Evolutionary conservation across 1,140 invertebrate species (phyloP).

Genomic region (Pseudomyrmex concolor): DNA sequence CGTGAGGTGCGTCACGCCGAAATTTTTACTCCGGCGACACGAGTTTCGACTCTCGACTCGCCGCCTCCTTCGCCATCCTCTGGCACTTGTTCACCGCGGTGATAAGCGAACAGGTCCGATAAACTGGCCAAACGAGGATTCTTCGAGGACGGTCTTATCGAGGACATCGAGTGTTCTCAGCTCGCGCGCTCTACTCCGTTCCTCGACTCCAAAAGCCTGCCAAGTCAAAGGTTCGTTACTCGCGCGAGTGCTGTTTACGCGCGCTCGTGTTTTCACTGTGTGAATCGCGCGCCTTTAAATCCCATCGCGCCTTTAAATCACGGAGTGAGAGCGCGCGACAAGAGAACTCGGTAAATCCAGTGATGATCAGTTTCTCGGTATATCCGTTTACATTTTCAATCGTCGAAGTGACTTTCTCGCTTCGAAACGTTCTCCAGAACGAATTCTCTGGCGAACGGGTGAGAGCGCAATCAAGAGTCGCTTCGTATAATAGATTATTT

Average conservation of each 20-base stretch:
- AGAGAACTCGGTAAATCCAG: background rate
- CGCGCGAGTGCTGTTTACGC: conserved; percentile 45
- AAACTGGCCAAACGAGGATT: conserved; percentile 23
- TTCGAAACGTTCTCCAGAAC: conserved; percentile 37
- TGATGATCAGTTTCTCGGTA: background rate
- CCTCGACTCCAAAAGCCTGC: background rate
- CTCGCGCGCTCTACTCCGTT: background rate
- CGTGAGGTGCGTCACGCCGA: conserved; percentile 3
- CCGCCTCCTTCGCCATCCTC: conserved; percentile 4
- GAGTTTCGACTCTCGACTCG: conserved; percentile 1
- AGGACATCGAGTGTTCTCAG: conserved; percentile 31
- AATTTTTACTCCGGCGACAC: conserved; percentile 2
- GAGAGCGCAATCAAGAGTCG: background rate
- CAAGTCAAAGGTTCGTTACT: conserved; percentile 3
- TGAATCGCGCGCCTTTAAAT: background rate
- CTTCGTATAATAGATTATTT: background rate
- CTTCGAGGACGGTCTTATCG: conserved; percentile 15
- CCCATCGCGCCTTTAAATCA: background rate
- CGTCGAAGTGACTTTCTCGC: background rate
- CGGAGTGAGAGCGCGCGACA: conserved; percentile 15
- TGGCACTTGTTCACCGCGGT: background rate
- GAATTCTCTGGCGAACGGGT: conserved; percentile 29
- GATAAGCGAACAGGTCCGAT: conserved; percentile 35
- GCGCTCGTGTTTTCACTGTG: conserved; percentile 7
- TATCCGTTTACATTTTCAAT: background rate